These are phyloP conservation scores for Anser brachyrhynchus DNA, from an alignment of 2,113 vertebrate species.

Conservation along the genomic window DNA sequence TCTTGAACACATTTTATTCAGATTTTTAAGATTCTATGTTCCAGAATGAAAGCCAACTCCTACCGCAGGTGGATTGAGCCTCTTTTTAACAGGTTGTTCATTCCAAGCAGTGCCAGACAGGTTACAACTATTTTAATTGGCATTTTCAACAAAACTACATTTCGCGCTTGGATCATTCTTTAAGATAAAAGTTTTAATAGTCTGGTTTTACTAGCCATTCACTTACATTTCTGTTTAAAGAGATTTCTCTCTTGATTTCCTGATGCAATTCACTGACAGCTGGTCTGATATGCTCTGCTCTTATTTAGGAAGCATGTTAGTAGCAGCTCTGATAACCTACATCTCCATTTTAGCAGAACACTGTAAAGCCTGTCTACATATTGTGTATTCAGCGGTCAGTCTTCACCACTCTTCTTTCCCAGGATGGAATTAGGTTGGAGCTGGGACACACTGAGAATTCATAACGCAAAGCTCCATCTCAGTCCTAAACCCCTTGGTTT, in stretches of 20 bases:
- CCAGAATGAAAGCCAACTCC: not conserved
- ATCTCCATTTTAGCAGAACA: not conserved
- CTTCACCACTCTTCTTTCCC: not conserved
- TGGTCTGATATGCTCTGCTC: conserved; percentile 26
- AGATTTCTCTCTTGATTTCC: not conserved
- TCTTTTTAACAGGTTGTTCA: not conserved
- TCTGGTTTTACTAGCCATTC: not conserved
- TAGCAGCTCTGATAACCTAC: not conserved
- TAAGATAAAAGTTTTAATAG: not conserved
- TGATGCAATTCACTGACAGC: not conserved
- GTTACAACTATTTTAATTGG: not conserved
- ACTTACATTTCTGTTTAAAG: not conserved
- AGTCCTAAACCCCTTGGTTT: not conserved
- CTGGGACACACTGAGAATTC: conserved; percentile 14
- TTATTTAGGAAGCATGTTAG: not conserved
- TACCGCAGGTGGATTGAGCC: rapidly evolving
- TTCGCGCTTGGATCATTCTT: not conserved
- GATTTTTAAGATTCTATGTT: not conserved
- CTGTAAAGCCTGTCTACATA: not conserved
- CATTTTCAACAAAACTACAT: not conserved
- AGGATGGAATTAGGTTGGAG: conserved; percentile 64
- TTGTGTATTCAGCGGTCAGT: not conserved
- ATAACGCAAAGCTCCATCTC: not conserved
- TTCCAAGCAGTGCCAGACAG: not conserved
- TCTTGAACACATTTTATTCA: not conserved